Evolutionary conservation across 1,140 invertebrate genomes (phyloP).

Genomic region (Ceratina australensis): DNA sequence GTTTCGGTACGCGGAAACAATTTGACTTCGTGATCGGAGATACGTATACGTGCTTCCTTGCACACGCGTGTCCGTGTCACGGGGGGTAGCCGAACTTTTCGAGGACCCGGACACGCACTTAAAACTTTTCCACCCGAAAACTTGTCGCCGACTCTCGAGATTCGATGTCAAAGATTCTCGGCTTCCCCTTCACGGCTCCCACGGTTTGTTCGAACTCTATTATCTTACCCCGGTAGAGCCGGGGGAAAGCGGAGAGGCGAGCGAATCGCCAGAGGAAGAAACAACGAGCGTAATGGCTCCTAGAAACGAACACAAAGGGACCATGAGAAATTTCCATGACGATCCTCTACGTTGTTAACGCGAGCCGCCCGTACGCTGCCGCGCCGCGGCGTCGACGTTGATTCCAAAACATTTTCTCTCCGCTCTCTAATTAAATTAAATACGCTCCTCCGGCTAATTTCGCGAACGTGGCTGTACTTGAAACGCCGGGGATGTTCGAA

Average conservation of each 20-base stretch:
- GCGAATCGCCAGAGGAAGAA: not conserved
- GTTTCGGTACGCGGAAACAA: not conserved
- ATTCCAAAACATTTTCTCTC: conserved; percentile 47
- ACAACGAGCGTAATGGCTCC: not conserved
- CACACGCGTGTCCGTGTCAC: not conserved
- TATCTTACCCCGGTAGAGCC: not conserved
- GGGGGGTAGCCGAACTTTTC: not conserved
- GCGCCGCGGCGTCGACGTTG: conserved; percentile 14
- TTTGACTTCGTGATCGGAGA: not conserved
- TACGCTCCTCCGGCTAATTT: conserved; percentile 48
- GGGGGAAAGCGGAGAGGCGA: no score
- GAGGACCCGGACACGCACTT: conserved; percentile 24
- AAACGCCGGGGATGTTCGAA: conserved; percentile 37
- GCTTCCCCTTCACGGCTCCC: not conserved
- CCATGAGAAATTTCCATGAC: conserved; percentile 10
- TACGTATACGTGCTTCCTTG: not conserved
- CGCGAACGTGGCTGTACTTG: conserved; percentile 31
- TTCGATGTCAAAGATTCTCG: conserved; percentile 4
- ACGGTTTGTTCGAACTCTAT: not conserved
- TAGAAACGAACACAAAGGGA: conserved; percentile 44
- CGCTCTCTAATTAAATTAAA: conserved; percentile 49
- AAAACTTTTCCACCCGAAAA: conserved; percentile 13
- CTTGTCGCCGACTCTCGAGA: not conserved
- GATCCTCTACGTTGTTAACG: conserved; percentile 4
- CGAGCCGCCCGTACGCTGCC: not conserved